Percentiles rank a stretch among this genome's conserved stretches.
Evolutionary conservation across 1,140 invertebrate genomes (phyloP).

Genomic region (Scaptomyza pallida): DNA sequence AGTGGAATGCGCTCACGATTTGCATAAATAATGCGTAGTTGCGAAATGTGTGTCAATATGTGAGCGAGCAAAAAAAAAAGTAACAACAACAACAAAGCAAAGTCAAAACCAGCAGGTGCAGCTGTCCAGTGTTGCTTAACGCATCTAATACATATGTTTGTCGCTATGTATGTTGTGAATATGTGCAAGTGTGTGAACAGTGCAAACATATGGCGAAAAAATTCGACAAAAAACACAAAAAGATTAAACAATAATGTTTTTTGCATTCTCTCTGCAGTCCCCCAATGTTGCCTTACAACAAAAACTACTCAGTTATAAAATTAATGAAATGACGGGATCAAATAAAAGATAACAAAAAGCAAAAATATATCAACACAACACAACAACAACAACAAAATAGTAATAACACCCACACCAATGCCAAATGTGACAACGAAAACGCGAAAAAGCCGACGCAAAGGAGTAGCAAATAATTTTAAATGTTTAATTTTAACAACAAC

Average conservation of each 20-base stretch:
- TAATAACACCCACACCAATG: slow-evolving; percentile 41
- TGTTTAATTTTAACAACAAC: background rate
- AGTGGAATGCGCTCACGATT: slow-evolving; percentile 33
- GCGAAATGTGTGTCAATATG: slow-evolving; percentile 70
- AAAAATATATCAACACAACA: background rate
- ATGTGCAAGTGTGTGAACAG: slow-evolving; percentile 22
- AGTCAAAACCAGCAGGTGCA: slow-evolving; percentile 65
- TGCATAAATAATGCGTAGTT: slow-evolving; percentile 63
- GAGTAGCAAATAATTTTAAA: slow-evolving; percentile 32
- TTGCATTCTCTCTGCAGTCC: slow-evolving; percentile 55
- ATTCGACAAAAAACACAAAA: slow-evolving; percentile 16
- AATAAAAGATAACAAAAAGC: slow-evolving; percentile 9
- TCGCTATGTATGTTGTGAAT: slow-evolving; percentile 7
- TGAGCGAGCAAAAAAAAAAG: slow-evolving; percentile 21
- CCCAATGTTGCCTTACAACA: slow-evolving; percentile 23
- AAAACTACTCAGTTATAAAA: slow-evolving; percentile 3
- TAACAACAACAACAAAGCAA: slow-evolving; percentile 1
- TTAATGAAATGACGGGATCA: slow-evolving; percentile 26
- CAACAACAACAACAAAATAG: slow-evolving; percentile 4
- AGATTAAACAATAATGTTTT: slow-evolving; percentile 49
- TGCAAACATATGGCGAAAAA: slow-evolving; percentile 68
- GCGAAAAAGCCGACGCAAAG: slow-evolving; percentile 50
- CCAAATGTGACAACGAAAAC: slow-evolving; percentile 61
- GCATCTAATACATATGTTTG: slow-evolving; percentile 34
- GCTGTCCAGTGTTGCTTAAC: slow-evolving; percentile 59